Evolutionary conservation across 2,113 vertebrate species (phyloP).

Genomic region (Chamaea fasciata): DNA sequence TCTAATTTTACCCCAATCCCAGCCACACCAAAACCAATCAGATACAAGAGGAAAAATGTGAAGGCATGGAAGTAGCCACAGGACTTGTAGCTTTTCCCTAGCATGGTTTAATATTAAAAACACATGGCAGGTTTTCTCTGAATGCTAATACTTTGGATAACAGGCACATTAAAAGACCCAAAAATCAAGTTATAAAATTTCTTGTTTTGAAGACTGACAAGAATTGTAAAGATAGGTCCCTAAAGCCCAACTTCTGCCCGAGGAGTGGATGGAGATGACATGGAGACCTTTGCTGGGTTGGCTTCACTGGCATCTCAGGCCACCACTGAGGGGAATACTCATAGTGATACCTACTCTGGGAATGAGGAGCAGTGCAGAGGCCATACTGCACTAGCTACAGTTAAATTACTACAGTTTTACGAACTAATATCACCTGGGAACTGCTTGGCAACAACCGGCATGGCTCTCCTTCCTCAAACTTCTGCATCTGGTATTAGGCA

Average conservation of each 20-base stretch:
- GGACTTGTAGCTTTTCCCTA: background rate
- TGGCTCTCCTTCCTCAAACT: background rate
- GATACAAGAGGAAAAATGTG: background rate
- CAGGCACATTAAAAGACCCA: background rate
- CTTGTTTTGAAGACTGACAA: background rate
- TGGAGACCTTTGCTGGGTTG: background rate
- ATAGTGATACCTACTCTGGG: rapidly evolving
- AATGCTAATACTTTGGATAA: background rate
- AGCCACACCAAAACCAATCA: background rate
- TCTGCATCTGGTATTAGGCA: background rate
- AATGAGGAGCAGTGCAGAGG: background rate
- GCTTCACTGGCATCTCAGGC: background rate
- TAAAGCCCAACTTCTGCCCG: background rate
- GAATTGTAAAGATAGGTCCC: background rate
- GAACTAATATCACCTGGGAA: background rate
- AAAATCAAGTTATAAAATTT: background rate
- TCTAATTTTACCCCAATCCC: background rate
- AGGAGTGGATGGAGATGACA: background rate
- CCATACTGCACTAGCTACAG: background rate
- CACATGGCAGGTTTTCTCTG: background rate
- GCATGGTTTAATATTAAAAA: background rate
- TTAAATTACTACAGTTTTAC: background rate
- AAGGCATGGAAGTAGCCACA: background rate
- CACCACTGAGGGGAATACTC: background rate
- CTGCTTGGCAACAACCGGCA: background rate